Evolutionary conservation across 2,888 invertebrate species (phyloP).

Genomic region (Dendrolimus pini): DNA sequence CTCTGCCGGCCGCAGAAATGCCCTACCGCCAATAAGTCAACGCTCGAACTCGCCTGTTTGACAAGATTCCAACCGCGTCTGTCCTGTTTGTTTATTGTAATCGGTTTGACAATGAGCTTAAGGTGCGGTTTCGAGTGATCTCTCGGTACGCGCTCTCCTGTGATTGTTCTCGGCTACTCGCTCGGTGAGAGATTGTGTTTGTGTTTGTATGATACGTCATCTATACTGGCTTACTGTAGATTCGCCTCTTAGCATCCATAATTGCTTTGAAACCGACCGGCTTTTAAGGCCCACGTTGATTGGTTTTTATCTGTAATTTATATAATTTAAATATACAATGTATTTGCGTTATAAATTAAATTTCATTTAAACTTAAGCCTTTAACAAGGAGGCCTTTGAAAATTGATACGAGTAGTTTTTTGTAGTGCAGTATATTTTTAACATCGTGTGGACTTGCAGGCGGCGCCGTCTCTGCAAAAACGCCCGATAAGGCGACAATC

Average conservation of each 20-base stretch:
- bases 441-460: slow-evolving; percentile 1
- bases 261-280: slow-evolving; percentile 66
- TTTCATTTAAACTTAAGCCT: too few species aligned
- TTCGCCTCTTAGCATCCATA: slow-evolving; percentile 71
- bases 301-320: slow-evolving; percentile 30
- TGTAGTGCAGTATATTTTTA: too few species aligned
- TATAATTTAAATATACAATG: background rate
- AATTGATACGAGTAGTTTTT: too few species aligned
- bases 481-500: slow-evolving; percentile 41
- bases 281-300: slow-evolving; percentile 57
- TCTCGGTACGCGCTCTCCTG: slow-evolving; percentile 54
- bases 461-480: slow-evolving; percentile 13
- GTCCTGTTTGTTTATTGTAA: slow-evolving; percentile 77
- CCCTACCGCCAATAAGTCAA: slow-evolving; percentile 76
- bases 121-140: slow-evolving; percentile 77
- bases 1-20: slow-evolving; percentile 50
- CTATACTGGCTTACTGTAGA: slow-evolving; percentile 71
- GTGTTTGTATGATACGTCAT: slow-evolving; percentile 74
- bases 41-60: slow-evolving; percentile 76
- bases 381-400: too few species aligned
- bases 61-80: slow-evolving; percentile 77
- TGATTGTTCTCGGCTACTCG: slow-evolving; percentile 65
- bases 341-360: background rate
- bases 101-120: slow-evolving; percentile 77
- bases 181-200: slow-evolving; percentile 58